These are phyloP conservation scores for Petrosia ficiformis DNA, from an alignment of 37 sponge, comb jelly and placozoan genomes.

Conservation along the genomic window DNA sequence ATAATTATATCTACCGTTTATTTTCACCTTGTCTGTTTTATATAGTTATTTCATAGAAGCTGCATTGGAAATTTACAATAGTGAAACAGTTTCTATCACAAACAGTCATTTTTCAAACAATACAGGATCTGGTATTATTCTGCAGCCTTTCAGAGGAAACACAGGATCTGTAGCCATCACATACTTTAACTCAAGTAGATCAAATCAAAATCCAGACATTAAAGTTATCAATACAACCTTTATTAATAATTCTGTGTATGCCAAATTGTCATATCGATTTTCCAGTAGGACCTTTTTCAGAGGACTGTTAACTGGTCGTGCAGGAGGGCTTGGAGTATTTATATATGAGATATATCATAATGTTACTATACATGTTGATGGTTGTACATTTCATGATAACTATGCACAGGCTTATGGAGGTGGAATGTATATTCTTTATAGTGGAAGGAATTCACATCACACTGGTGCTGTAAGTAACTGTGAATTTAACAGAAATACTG, in stretches of 20 bases:
- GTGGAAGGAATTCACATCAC: neutral
- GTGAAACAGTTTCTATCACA: too few relatives aligned
- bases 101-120: too few relatives aligned
- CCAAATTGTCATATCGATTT: slow-evolving; percentile 5
- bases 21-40: too few relatives aligned
- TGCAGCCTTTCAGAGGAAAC: too few relatives aligned
- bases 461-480: slow-evolving; percentile 5
- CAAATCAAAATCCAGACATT: neutral
- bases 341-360: slow-evolving; percentile 35
- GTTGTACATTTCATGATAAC: slow-evolving; percentile 33
- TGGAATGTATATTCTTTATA: slow-evolving; percentile 31
- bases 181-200: slow-evolving; percentile 12
- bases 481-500: slow-evolving; percentile 20
- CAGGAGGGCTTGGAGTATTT: slow-evolving; percentile 60
- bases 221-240: slow-evolving; percentile 9
- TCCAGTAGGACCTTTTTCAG: slow-evolving; percentile 25
- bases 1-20: too few relatives aligned
- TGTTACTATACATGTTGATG: slow-evolving; percentile 13
- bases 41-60: too few relatives aligned
- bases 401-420: slow-evolving; percentile 55
- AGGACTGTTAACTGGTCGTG: slow-evolving; percentile 59
- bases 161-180: slow-evolving; percentile 54
- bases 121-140: too few relatives aligned
- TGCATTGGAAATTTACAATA: too few relatives aligned
- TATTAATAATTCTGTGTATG: slow-evolving; percentile 30